These are phyloP conservation scores for Amphiura filiformis DNA, from an alignment of 35 echinoderm and acorn worm species.

Conservation along the genomic window DNA sequence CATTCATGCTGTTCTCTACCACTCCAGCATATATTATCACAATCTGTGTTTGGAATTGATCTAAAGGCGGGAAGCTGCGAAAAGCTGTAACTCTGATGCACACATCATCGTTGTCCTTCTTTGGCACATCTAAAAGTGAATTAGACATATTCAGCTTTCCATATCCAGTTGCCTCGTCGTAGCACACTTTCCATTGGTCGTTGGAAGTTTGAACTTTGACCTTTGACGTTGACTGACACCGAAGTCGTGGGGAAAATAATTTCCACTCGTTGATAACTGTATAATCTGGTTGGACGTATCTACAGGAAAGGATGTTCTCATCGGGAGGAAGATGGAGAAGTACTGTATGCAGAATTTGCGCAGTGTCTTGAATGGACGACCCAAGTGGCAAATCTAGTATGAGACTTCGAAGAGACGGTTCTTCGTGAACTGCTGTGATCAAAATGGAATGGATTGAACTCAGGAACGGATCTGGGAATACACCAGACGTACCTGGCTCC, in stretches of 20 bases:
- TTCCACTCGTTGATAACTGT: not conserved
- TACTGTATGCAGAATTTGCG: constrained; percentile 2
- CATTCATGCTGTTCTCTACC: not conserved
- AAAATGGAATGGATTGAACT: constrained; percentile 13
- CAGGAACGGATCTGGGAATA: not conserved
- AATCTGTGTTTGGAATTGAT: not conserved
- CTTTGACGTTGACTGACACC: not conserved
- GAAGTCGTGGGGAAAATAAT: not conserved
- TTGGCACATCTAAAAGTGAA: no score
- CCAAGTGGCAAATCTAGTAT: constrained; percentile 46
- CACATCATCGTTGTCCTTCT: no score
- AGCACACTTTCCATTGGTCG: not conserved
- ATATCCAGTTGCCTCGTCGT: no score
- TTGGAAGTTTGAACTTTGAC: not conserved
- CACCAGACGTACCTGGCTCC: no score
- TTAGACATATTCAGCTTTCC: no score
- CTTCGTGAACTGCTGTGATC: constrained; percentile 56
- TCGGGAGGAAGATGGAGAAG: not conserved
- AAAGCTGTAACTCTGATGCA: no score
- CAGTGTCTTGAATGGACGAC: not conserved
- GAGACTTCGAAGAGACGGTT: constrained; percentile 20
- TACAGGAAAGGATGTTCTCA: constrained; percentile 48
- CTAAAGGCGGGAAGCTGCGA: no score
- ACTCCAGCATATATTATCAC: not conserved
- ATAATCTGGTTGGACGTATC: not conserved